Evolutionary conservation across 2,888 invertebrate genomes (phyloP).

Genomic region (Dastarcus helophoroides): DNA sequence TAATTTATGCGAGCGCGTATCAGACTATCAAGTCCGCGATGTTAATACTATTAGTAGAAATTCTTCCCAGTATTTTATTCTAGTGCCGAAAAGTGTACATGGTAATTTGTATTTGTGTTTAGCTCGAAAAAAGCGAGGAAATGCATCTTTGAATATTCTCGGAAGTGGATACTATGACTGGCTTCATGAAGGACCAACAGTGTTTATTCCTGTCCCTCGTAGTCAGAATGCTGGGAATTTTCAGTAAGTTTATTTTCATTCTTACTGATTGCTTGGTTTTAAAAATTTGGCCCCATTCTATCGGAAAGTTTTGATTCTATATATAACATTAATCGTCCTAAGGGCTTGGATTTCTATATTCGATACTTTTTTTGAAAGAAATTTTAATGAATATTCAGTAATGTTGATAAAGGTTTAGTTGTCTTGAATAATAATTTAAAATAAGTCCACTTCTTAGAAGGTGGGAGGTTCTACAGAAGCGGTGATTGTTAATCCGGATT

Average conservation of each 20-base stretch:
- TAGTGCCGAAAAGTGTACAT: conserved; percentile 24
- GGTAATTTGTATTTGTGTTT: conserved; percentile 32
- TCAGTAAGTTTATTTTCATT: not conserved
- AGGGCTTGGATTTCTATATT: too few species aligned
- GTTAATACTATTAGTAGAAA: too few species aligned
- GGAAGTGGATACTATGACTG: conserved; percentile 30
- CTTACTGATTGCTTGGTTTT: not conserved
- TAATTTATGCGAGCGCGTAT: conserved; percentile 24
- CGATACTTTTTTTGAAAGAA: too few species aligned
- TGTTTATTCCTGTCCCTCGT: conserved; percentile 21
- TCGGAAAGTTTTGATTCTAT: too few species aligned
- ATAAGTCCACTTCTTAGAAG: too few species aligned
- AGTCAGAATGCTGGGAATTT: not conserved
- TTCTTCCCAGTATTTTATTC: conserved; percentile 25
- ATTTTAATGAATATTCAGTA: too few species aligned
- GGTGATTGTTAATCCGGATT: too few species aligned
- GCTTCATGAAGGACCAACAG: conserved; percentile 42
- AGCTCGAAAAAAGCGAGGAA: conserved; percentile 28
- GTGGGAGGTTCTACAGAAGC: too few species aligned
- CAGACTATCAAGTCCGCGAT: too few species aligned
- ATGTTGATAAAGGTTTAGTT: too few species aligned
- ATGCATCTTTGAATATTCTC: conserved; percentile 34
- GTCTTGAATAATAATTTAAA: too few species aligned
- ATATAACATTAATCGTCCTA: too few species aligned
- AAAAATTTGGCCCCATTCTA: not conserved